These are phyloP conservation scores for Nephotettix cincticeps DNA, from an alignment of 1,140 invertebrate species.

Conservation along the genomic window DNA sequence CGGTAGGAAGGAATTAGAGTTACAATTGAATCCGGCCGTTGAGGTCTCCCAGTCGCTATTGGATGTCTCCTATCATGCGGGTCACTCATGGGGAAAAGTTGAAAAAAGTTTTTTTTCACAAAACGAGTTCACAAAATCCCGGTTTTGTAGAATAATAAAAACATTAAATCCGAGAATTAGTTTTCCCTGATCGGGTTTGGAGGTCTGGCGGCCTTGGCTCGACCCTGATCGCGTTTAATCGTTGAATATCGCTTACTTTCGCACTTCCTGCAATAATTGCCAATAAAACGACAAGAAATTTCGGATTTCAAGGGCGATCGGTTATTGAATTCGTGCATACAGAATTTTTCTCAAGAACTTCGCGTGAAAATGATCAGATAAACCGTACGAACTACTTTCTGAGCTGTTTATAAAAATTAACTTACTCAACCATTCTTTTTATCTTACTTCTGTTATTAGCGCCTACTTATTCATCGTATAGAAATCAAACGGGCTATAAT, in stretches of 20 bases:
- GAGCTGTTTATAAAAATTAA: neutral
- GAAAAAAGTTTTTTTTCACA: too few relatives aligned
- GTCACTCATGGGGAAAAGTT: too few relatives aligned
- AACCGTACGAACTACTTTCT: neutral
- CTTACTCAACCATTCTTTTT: neutral
- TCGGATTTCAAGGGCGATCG: neutral
- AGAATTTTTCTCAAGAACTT: neutral
- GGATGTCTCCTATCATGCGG: too few relatives aligned
- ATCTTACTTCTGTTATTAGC: neutral
- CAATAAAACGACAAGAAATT: neutral
- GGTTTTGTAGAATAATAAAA: neutral
- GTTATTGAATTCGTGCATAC: too few relatives aligned
- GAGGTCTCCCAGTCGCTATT: too few relatives aligned
- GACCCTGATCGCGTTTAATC: slow-evolving; percentile 1
- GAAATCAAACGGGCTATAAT: too few relatives aligned
- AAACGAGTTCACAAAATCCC: neutral
- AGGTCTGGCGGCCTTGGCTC: neutral
- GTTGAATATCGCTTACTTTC: neutral
- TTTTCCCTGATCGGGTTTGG: neutral
- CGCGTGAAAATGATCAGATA: neutral
- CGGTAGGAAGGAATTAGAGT: too few relatives aligned
- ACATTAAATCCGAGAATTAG: neutral
- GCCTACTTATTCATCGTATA: neutral
- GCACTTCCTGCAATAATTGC: neutral
- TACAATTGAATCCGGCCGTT: too few relatives aligned